Evolutionary conservation across 1,140 invertebrate genomes (phyloP), one percentile per base, ranked within the genome.

Genomic region (Cotesia vestalis): DNA sequence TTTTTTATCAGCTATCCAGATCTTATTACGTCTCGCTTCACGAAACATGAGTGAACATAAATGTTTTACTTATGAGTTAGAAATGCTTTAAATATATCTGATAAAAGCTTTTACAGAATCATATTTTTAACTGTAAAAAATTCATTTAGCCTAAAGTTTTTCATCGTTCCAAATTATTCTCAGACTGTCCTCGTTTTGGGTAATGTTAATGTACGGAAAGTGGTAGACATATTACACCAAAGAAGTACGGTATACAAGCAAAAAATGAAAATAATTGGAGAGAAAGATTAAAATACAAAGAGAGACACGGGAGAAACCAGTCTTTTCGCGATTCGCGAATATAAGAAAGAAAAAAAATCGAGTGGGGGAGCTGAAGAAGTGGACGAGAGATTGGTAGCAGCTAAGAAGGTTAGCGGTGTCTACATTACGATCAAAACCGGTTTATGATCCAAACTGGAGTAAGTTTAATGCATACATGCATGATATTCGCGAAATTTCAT

Each of bases 391-490:
- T 79, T 77, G 78, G 77, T 80, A 66, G 66, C 60, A 73, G 59
- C 55, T 69, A 81, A 78, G 72, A 76, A 81, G 77, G 75, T 75
- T 78, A 79, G 75, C 79, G 76, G 76, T 78, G 73, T 64, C 74
- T 72, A 55, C 11, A 46, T 35, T 63, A 79, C 72, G 77, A 79
- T 74, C 72, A 76, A 72, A 83, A 83, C 81, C 80, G 81, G 82
- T 83, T 81, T 66, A 63, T 74, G 74, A 76, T 79, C 69, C 75
- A 79, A 83, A 83, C 80, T 83, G 75, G 81, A 82, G 82, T 83
- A 83, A 82, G 78, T 82, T 77, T 81, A 76, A 75, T 76, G 75
- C 73, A 78, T 75, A 62, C 61, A 71, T 64, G 53, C 59, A 52
- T 35, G 67, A n/a, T 61, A 76, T 75, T 76, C 66, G 51, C 67